A percentile compares a stretch with the other conserved stretches of the same genome.
phyloP scores from a whole-genome alignment of 2,113 vertebrate species.

The Podilymbus podiceps region DNA sequence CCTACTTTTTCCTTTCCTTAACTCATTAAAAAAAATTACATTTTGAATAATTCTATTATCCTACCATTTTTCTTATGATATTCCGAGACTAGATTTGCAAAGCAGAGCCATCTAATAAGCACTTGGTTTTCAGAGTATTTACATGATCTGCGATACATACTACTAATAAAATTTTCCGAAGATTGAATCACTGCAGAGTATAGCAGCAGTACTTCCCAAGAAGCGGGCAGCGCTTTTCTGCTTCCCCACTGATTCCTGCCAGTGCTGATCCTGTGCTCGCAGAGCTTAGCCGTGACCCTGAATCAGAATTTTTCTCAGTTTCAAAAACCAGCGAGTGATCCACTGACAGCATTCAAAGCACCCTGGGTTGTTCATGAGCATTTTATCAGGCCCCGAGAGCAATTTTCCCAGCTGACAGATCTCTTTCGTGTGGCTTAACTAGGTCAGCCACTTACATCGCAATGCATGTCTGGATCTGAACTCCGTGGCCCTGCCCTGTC shows the following conservation, averaged over 20 bases:
- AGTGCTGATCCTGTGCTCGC: neutral
- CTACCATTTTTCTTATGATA: neutral
- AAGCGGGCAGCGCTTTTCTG: neutral
- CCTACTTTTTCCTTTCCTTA: neutral
- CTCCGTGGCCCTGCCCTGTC: neutral
- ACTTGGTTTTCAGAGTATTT: fast-evolving
- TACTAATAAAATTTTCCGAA: neutral
- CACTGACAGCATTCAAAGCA: neutral
- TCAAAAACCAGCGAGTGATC: neutral
- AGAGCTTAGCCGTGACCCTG: neutral
- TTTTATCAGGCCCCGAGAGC: neutral
- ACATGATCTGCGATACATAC: neutral
- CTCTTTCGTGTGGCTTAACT: neutral
- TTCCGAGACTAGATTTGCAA: neutral
- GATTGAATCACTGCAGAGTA: neutral
- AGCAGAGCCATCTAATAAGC: neutral
- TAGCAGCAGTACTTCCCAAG: neutral
- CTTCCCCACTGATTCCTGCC: neutral
- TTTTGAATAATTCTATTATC: neutral
- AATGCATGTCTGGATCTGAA: neutral
- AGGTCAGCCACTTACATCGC: neutral
- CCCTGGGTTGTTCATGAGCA: neutral
- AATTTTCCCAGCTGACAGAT: neutral
- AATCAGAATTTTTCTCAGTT: neutral
- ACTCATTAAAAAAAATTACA: neutral